Evolutionary conservation across 2,113 vertebrate genomes (phyloP).

Genomic region (Cervus canadensis): DNA sequence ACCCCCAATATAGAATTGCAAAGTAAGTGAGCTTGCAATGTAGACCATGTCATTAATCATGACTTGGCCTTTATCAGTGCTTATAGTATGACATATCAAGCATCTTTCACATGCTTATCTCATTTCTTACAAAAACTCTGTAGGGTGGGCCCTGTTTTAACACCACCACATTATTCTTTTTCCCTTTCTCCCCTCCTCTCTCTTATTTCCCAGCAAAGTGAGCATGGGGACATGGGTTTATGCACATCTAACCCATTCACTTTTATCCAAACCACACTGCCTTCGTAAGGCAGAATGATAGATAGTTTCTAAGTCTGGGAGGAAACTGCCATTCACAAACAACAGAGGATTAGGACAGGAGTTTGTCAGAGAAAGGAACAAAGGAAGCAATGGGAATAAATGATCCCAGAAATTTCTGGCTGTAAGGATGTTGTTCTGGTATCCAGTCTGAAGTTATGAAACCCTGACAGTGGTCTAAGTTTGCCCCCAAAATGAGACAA

Average conservation of each 20-base stretch:
- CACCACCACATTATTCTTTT: not conserved
- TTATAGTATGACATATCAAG: not conserved
- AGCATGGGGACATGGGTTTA: not conserved
- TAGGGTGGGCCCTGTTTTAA: not conserved
- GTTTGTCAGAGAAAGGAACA: not conserved
- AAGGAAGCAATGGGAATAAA: not conserved
- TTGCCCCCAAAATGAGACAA: not conserved
- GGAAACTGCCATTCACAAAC: not conserved
- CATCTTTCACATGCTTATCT: not conserved
- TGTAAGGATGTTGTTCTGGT: not conserved
- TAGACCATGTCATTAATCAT: not conserved
- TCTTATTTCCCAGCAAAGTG: not conserved
- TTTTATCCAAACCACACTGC: not conserved
- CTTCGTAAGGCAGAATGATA: not conserved
- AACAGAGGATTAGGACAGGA: not conserved
- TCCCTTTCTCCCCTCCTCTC: not conserved
- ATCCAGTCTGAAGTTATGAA: not conserved
- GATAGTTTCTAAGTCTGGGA: not conserved
- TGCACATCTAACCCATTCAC: not conserved
- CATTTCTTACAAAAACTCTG: not conserved
- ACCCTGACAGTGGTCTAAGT: not conserved
- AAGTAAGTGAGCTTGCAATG: not conserved
- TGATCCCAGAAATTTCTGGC: not conserved
- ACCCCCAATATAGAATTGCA: not conserved
- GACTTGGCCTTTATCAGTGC: not conserved